These are phyloP conservation scores for Alosa sapidissima DNA, from an alignment of 2,797 vertebrate species.

Conservation along the genomic window DNA sequence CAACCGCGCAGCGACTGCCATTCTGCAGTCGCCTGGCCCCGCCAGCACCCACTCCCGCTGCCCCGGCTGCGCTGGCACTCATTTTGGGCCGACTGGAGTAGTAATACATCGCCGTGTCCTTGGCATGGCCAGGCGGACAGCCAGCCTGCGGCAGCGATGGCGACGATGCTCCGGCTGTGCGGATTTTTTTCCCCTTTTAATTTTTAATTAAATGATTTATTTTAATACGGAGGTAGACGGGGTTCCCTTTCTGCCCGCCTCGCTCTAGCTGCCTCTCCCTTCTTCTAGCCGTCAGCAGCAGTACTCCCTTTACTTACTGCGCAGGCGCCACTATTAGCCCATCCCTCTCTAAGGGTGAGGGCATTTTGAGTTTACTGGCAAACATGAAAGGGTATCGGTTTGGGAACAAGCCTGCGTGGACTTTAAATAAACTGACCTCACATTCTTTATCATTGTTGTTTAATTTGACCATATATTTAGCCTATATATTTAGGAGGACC, in stretches of 20 bases:
- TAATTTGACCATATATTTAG: not conserved
- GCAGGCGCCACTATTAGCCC: constrained; percentile 54
- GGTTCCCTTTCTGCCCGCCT: constrained; percentile 45
- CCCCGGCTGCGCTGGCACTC: constrained; percentile 52
- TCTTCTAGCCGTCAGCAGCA: constrained; percentile 50
- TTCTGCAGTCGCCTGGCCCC: constrained; percentile 49
- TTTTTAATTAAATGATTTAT: constrained; percentile 12
- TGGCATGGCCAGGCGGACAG: constrained; percentile 46
- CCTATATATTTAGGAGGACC: not conserved
- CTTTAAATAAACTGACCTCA: not conserved
- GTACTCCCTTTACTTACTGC: constrained; percentile 50
- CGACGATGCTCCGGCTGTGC: constrained; percentile 24
- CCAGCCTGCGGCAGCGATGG: constrained; percentile 10
- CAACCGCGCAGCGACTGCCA: constrained; percentile 45
- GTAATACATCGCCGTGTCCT: constrained; percentile 56
- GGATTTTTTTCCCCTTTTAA: constrained; percentile 26
- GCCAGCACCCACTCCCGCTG: constrained; percentile 38
- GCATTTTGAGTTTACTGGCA: constrained; percentile 30
- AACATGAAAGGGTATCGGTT: not conserved
- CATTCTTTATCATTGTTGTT: not conserved
- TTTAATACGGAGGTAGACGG: constrained; percentile 32
- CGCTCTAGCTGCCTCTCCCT: constrained; percentile 36
- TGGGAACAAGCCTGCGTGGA: not conserved
- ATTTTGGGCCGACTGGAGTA: constrained; percentile 58
- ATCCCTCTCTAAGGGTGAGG: constrained; percentile 42